These are phyloP conservation scores for Brachypterus glaber DNA, from an alignment of 2,888 invertebrate genomes.

Conservation along the genomic window DNA sequence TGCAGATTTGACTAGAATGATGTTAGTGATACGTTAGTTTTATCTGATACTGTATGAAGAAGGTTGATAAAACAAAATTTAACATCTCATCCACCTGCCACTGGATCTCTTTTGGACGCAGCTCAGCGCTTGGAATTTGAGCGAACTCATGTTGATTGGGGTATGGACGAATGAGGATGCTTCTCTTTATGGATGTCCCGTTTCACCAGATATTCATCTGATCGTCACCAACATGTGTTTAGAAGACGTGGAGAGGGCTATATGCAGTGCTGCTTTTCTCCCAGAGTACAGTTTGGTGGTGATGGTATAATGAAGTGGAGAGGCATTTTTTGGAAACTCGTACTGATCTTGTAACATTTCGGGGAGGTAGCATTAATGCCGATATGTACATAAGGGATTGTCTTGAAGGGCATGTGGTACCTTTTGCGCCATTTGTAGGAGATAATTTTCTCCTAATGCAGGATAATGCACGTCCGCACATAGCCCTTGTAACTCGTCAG, in stretches of 20 bases:
- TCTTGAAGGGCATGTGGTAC: neutral
- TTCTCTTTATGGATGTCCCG: constrained; percentile 7
- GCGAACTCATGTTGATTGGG: constrained; percentile 2
- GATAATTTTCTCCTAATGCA: constrained; percentile 4
- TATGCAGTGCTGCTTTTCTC: constrained; percentile 4
- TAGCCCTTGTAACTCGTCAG: constrained; percentile 3
- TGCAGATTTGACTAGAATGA: constrained; percentile 4
- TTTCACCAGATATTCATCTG: constrained; percentile 4
- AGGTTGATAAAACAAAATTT: constrained; percentile 3
- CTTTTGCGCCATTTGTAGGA: constrained; percentile 4
- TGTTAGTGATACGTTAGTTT: constrained; percentile 4
- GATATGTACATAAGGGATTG: constrained; percentile 4
- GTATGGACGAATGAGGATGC: constrained; percentile 2
- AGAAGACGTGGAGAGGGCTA: constrained; percentile 5
- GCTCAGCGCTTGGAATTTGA: constrained; percentile 6
- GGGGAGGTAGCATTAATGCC: constrained; percentile 5
- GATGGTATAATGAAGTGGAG: neutral
- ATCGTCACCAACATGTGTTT: constrained; percentile 3
- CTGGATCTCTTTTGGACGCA: constrained; percentile 5
- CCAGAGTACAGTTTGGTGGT: constrained; percentile 5
- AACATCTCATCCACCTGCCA: constrained; percentile 2
- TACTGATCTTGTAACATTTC: constrained; percentile 2
- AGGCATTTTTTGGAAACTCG: neutral
- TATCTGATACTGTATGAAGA: constrained; percentile 3
- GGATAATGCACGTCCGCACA: constrained; percentile 6